Percentiles rank a stretch among this genome's conserved stretches.
Evolutionary conservation across 1,140 invertebrate genomes (phyloP).

Genomic region (Trichogramma pretiosum): DNA sequence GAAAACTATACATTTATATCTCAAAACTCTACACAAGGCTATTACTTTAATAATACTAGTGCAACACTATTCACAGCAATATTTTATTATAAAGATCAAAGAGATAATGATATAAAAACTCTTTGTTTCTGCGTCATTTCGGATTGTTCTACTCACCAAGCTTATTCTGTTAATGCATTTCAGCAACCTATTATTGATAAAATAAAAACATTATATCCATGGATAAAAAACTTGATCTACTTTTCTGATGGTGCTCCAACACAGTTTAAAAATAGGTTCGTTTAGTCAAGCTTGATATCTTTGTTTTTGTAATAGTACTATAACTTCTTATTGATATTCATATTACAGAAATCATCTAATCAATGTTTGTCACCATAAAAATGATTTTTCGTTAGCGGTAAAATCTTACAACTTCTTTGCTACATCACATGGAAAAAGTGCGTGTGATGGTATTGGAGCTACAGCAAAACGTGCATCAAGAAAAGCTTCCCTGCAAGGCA

Average conservation of each 20-base stretch:
- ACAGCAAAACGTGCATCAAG: not conserved
- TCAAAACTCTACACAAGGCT: not conserved
- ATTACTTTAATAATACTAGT: not conserved
- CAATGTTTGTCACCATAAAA: not conserved
- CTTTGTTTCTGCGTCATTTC: not conserved
- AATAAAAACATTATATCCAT: not conserved
- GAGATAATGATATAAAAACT: not conserved
- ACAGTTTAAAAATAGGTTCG: not conserved
- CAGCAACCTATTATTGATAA: not conserved
- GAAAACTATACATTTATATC: not conserved
- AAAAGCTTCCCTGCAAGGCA: not conserved
- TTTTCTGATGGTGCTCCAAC: not conserved
- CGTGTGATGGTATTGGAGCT: not conserved
- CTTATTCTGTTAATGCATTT: not conserved
- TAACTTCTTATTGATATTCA: not conserved
- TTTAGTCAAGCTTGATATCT: not conserved
- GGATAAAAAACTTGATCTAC: not conserved
- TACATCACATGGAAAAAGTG: not conserved
- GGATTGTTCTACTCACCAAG: no score
- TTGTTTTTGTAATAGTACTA: not conserved
- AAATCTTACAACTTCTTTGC: not conserved
- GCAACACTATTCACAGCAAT: not conserved
- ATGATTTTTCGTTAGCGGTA: not conserved
- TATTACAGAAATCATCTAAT: not conserved
- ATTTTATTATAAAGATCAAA: not conserved